Evolutionary conservation across 2,888 invertebrate species (phyloP).

Genomic region (Plagodis pulveraria): DNA sequence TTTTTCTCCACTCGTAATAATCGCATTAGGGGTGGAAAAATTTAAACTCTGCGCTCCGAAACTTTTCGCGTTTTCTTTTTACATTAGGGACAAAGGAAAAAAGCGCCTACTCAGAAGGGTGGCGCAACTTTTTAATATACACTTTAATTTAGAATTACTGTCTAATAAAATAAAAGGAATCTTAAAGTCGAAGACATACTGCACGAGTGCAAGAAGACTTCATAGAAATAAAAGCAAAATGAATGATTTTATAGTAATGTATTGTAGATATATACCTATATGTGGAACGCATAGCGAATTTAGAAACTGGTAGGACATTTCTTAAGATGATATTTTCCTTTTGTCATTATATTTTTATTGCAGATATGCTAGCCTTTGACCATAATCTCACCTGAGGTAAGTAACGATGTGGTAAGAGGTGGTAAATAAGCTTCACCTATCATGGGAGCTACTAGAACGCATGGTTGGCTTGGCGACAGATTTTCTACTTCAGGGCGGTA

Average conservation of each 20-base stretch:
- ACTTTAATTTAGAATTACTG: conserved; percentile 30
- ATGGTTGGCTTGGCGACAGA: too few species aligned
- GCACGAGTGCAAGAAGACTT: too few species aligned
- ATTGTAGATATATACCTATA: conserved; percentile 53
- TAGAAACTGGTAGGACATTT: conserved; percentile 63
- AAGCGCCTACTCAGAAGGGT: conserved; percentile 80
- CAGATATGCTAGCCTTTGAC: too few species aligned
- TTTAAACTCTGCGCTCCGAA: conserved; percentile 73
- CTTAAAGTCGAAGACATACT: conserved; percentile 2
- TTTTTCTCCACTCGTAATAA: conserved; percentile 80
- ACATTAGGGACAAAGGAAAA: conserved; percentile 77
- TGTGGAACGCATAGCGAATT: conserved; percentile 74
- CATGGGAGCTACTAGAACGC: too few species aligned
- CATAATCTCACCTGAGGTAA: too few species aligned
- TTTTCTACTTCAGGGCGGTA: too few species aligned
- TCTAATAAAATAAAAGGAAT: conserved; percentile 30
- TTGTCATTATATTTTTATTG: not conserved
- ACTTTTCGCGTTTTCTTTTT: conserved; percentile 81
- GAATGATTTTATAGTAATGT: conserved; percentile 59
- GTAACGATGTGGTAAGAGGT: too few species aligned
- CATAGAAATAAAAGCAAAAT: too few species aligned
- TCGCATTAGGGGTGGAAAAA: conserved; percentile 79
- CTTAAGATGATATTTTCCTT: conserved; percentile 8
- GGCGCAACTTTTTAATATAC: conserved; percentile 78
- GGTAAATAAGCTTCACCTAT: too few species aligned